A percentile compares a stretch with the other conserved stretches of the same genome.
Evolutionary conservation across 2,113 vertebrate species (phyloP).

Genomic region (Rutilus rutilus): DNA sequence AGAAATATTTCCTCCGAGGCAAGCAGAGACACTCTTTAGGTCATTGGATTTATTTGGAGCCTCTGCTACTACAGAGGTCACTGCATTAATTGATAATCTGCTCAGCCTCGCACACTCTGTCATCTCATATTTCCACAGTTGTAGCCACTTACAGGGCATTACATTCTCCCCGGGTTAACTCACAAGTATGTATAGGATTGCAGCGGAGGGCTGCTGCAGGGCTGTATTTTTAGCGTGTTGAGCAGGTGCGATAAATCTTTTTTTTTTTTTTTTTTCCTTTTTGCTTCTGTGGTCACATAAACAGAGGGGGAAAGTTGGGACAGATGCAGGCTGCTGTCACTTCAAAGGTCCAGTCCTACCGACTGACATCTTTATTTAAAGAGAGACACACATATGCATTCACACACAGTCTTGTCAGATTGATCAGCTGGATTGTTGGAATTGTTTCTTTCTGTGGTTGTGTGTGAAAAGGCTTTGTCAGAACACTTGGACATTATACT

Average conservation of each 20-base stretch:
- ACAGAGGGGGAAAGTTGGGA: conserved; percentile 44
- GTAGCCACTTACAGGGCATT: conserved; percentile 48
- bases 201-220: conserved; percentile 25
- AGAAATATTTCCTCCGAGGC: neutral
- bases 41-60: conserved; percentile 40
- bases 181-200: conserved; percentile 56
- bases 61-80: conserved; percentile 41
- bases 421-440: conserved; percentile 10
- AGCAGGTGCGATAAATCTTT: conserved; percentile 63
- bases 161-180: conserved; percentile 51
- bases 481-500: neutral
- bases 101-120: conserved; percentile 37
- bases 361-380: conserved; percentile 55
- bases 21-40: conserved; percentile 6
- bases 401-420: neutral
- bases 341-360: conserved; percentile 47
- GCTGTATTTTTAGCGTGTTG: conserved; percentile 58
- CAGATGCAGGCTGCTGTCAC: conserved; percentile 48
- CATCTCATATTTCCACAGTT: conserved; percentile 60
- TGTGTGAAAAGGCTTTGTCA: neutral
- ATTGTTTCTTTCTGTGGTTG: neutral
- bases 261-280: conserved; percentile 32
- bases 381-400: conserved; percentile 30
- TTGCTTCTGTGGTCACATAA: conserved; percentile 18
- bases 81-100: conserved; percentile 57